Conservation (phyloP, 2,113 vertebrate species). For the Phaethon lepturus region DNA sequence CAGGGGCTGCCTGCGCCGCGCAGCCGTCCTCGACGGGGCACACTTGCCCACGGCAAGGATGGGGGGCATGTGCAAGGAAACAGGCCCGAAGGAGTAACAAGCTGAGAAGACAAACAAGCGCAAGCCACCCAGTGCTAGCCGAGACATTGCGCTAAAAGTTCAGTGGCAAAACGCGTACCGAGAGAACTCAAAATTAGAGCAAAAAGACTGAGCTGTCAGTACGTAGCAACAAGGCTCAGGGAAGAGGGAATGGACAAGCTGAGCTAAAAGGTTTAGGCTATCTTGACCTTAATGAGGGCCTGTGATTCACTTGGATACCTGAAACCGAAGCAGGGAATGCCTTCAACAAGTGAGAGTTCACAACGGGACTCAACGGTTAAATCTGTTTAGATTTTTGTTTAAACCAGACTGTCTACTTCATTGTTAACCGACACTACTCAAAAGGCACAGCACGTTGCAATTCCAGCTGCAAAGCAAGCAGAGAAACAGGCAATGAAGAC, state of each 20-base stretch:
- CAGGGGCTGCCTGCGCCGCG: background rate
- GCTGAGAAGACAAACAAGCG: background rate
- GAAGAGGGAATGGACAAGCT: background rate
- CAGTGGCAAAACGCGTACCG: background rate
- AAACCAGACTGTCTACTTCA: background rate
- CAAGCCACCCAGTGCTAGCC: background rate
- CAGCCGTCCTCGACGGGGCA: background rate
- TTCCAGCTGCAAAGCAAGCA: background rate
- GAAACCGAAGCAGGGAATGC: background rate
- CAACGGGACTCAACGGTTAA: background rate
- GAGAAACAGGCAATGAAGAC: background rate
- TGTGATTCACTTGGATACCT: background rate
- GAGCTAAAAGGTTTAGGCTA: background rate
- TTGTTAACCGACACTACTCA: background rate
- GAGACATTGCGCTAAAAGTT: fast-evolving
- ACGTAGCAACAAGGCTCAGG: background rate
- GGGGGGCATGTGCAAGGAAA: background rate
- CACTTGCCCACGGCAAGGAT: fast-evolving
- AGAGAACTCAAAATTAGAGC: background rate
- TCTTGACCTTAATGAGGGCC: background rate
- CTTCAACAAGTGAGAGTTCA: background rate
- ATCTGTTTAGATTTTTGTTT: background rate
- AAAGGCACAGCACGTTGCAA: slow-evolving; percentile 8
- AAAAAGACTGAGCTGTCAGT: background rate
- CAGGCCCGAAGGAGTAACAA: background rate